These are phyloP conservation scores for Eupithecia subfuscata DNA, from an alignment of 2,888 invertebrate species.

Conservation along the genomic window DNA sequence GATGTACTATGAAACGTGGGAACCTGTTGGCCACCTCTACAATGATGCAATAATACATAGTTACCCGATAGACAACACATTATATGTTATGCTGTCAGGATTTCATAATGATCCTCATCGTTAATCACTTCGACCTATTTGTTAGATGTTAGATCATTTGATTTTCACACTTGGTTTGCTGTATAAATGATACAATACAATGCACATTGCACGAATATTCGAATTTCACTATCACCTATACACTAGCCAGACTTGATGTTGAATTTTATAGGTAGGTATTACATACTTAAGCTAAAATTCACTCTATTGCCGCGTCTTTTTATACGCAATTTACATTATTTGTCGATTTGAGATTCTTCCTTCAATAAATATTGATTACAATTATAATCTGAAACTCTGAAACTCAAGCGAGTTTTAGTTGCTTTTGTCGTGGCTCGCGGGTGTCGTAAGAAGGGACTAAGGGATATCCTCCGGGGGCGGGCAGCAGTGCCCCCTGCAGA, in stretches of 20 bases:
- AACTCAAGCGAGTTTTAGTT: too few species aligned
- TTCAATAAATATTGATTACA: too few species aligned
- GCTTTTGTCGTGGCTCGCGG: too few species aligned
- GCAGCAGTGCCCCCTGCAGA: too few species aligned
- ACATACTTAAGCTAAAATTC: too few species aligned
- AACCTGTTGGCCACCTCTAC: conserved; percentile 21
- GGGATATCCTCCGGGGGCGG: too few species aligned
- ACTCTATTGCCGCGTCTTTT: too few species aligned
- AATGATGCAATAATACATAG: conserved; percentile 4
- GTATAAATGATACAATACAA: background rate
- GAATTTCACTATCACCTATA: background rate
- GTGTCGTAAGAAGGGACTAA: too few species aligned
- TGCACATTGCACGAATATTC: background rate
- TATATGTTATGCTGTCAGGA: background rate
- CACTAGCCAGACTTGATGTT: background rate
- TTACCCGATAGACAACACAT: background rate
- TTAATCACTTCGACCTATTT: conserved; percentile 1
- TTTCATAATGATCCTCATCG: background rate
- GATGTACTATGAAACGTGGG: conserved; percentile 27
- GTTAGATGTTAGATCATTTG: background rate
- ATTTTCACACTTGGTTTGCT: background rate
- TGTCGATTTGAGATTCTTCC: too few species aligned
- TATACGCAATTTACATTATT: too few species aligned
- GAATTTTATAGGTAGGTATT: too few species aligned
- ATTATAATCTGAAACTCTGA: too few species aligned